A percentile compares a stretch with the other conserved stretches of the same genome.
phyloP scores from a whole-genome alignment of 2,888 invertebrate genomes.

The Callyntrura sp. region DNA sequence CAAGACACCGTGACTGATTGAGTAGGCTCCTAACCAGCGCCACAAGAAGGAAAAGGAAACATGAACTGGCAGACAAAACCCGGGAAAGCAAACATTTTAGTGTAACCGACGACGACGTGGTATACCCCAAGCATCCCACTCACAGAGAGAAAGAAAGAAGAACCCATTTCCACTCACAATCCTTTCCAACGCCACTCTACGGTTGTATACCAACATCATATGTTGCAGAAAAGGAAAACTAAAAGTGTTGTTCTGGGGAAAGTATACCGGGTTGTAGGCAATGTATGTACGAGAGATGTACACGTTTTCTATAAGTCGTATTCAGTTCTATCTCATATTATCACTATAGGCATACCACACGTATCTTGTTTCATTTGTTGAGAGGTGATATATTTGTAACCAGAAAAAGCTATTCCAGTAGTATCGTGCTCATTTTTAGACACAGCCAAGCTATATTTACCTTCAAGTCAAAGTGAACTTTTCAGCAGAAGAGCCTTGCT shows the following conservation, averaged over 20 bases:
- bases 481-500: background rate
- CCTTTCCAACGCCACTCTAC: too few relatives aligned
- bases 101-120: background rate
- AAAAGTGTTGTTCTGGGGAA: background rate
- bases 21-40: background rate
- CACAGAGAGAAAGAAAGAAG: too few relatives aligned
- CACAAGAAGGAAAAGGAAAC: slow-evolving; percentile 11
- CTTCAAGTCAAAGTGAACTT: slow-evolving; percentile 62
- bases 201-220: slow-evolving; percentile 25
- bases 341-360: too few relatives aligned
- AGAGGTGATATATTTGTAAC: slow-evolving; percentile 10
- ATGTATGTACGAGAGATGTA: background rate
- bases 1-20: slow-evolving; percentile 19
- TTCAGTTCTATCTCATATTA: too few relatives aligned
- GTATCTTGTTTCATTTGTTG: background rate
- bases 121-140: slow-evolving; percentile 27
- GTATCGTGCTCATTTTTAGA: slow-evolving; percentile 68
- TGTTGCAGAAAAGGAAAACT: slow-evolving; percentile 5
- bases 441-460: slow-evolving; percentile 69
- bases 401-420: slow-evolving; percentile 42
- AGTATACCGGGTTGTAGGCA: slow-evolving; percentile 44
- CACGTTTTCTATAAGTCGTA: background rate
- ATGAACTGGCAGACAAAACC: slow-evolving; percentile 4
- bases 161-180: background rate
- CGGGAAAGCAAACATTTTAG: slow-evolving; percentile 12